These are phyloP conservation scores for Mustela lutreola DNA, from an alignment of 2,113 vertebrate species.

Conservation along the genomic window DNA sequence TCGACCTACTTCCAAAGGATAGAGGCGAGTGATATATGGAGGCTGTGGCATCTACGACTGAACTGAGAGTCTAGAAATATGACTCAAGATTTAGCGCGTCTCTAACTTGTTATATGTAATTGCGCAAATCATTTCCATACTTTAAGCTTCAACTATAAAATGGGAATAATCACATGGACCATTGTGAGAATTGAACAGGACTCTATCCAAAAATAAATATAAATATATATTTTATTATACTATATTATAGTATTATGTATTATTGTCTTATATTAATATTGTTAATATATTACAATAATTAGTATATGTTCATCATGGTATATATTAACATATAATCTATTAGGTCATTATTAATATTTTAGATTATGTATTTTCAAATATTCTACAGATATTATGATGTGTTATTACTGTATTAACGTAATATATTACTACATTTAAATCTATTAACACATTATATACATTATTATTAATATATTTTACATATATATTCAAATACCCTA, in stretches of 20 bases:
- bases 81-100: not conserved
- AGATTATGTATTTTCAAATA: not conserved
- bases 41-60: too few relatives aligned
- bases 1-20: slow-evolving; percentile 12
- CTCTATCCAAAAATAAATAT: not conserved
- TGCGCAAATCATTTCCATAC: not conserved
- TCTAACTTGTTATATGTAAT: not conserved
- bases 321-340: not conserved
- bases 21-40: not conserved
- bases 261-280: not conserved
- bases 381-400: not conserved
- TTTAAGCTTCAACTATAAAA: not conserved
- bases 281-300: not conserved
- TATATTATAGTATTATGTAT: not conserved
- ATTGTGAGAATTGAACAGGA: not conserved
- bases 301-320: not conserved
- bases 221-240: not conserved
- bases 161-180: not conserved
- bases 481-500: not conserved
- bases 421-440: not conserved
- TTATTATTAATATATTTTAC: not conserved
- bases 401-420: not conserved
- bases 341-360: not conserved
- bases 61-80: not conserved
- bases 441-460: not conserved